phyloP scores from a whole-genome alignment of 2,113 vertebrate genomes.

The Notarius quadriscutis region DNA sequence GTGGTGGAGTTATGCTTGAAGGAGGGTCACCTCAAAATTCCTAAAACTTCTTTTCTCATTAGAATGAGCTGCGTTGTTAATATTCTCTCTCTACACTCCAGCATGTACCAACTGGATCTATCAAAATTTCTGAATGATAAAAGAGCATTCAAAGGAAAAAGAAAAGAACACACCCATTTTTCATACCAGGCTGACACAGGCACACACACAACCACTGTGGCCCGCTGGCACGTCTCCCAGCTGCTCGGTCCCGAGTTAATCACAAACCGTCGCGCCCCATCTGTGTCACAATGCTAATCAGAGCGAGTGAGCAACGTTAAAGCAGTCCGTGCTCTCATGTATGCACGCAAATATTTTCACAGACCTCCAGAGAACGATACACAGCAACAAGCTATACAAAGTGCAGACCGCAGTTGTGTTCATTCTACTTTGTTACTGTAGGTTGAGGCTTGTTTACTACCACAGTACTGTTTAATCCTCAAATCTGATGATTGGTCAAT shows the following conservation, averaged over 20 bases:
- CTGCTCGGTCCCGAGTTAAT: conserved; percentile 31
- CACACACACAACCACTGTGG: conserved; percentile 2
- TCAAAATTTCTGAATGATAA: neutral
- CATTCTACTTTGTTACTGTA: neutral
- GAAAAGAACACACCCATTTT: neutral
- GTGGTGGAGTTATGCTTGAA: neutral
- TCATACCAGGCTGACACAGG: neutral
- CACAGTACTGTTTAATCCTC: neutral
- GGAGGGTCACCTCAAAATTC: neutral
- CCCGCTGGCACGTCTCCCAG: conserved; percentile 20
- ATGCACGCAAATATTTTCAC: neutral
- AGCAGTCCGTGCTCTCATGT: neutral
- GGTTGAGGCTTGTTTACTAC: neutral
- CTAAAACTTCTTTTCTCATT: neutral
- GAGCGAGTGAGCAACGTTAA: conserved; percentile 23
- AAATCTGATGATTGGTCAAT: neutral
- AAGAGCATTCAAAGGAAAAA: neutral
- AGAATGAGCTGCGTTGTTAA: neutral
- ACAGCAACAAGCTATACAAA: neutral
- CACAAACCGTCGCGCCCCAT: conserved; percentile 36
- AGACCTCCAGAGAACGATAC: neutral
- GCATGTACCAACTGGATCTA: neutral
- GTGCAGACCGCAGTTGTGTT: neutral
- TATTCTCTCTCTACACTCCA: neutral
- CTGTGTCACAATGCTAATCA: conserved; percentile 41